A percentile compares a stretch with the other conserved stretches of the same genome.
Conservation (phyloP, 2,797 vertebrate genomes). For the Pipistrellus pygmaeus region DNA sequence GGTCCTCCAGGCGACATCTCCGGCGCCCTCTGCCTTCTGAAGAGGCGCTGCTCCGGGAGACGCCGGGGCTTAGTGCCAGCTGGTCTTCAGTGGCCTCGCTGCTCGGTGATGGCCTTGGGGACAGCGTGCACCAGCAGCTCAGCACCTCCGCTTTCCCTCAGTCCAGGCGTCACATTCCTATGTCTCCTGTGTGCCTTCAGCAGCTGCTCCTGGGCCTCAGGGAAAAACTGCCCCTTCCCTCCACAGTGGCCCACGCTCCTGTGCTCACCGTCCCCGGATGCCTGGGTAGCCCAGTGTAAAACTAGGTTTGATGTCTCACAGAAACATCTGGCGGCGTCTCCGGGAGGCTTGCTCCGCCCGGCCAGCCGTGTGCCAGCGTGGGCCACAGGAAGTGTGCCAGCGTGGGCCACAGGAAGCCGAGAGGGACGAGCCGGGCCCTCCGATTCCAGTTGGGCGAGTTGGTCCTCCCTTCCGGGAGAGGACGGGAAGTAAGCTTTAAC, state of each 20-base stretch:
- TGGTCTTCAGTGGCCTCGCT: not conserved
- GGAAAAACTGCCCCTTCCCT: constrained; percentile 86
- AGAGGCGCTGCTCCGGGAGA: not conserved
- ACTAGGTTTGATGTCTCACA: too few species aligned
- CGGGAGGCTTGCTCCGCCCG: not conserved
- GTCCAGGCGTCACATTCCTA: not conserved
- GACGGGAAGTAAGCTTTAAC: constrained; percentile 76
- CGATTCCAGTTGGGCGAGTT: constrained; percentile 73
- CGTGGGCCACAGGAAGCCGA: constrained; percentile 65
- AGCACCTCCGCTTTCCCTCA: not conserved
- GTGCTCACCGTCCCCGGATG: too few species aligned
- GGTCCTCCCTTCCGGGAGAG: constrained; percentile 71
- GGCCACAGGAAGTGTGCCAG: constrained; percentile 70
- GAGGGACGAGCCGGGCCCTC: constrained; percentile 41
- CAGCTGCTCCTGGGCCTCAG: constrained; percentile 80
- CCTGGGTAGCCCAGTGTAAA: too few species aligned
- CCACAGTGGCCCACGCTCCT: not conserved
- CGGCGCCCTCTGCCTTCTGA: not conserved
- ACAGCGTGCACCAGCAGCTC: constrained; percentile 67
- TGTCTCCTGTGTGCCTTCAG: constrained; percentile 71
- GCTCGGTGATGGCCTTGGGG: not conserved
- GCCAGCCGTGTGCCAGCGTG: constrained; percentile 60
- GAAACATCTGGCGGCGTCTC: not conserved
- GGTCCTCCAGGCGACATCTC: not conserved
- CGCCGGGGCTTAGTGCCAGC: not conserved